Conservation (phyloP, 2,113 vertebrate genomes). For the Nycticryphes semicollaris region DNA sequence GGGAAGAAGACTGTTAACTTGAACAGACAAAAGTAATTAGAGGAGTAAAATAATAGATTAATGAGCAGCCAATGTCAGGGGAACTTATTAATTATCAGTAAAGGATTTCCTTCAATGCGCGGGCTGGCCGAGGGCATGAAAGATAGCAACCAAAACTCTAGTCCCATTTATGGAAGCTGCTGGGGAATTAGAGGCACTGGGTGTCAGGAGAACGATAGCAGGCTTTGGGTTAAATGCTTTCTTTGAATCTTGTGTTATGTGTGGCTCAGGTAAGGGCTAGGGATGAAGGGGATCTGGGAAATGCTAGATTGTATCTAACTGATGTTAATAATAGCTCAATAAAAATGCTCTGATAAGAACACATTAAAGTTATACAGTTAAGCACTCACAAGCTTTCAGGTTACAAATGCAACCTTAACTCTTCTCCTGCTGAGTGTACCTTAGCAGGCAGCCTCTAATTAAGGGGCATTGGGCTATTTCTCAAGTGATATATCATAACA, state of each 20-base stretch:
- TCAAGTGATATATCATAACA: background rate
- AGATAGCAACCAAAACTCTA: conserved; percentile 12
- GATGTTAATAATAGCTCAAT: conserved; percentile 52
- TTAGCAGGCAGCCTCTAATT: conserved; percentile 53
- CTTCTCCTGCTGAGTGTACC: conserved; percentile 36
- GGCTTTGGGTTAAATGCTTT: conserved; percentile 11
- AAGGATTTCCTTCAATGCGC: conserved; percentile 30
- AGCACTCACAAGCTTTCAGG: conserved; percentile 39
- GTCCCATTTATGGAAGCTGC: background rate
- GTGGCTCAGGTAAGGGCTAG: background rate
- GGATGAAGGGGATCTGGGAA: conserved; percentile 1
- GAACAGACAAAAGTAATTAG: conserved; percentile 70
- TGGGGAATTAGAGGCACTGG: background rate
- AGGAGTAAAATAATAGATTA: conserved; percentile 56
- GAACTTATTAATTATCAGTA: conserved; percentile 61
- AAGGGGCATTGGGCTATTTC: conserved; percentile 21
- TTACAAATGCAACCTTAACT: conserved; percentile 52
- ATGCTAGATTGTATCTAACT: conserved; percentile 32
- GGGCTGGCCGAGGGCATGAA: background rate
- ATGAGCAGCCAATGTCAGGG: conserved; percentile 41
- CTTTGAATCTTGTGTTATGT: background rate
- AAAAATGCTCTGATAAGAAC: conserved; percentile 56
- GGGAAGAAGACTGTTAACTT: conserved; percentile 43
- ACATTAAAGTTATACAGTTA: conserved; percentile 19
- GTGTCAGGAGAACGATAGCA: background rate